Conservation (phyloP, 2,113 vertebrate species). For the Rhinogobius similis region DNA sequence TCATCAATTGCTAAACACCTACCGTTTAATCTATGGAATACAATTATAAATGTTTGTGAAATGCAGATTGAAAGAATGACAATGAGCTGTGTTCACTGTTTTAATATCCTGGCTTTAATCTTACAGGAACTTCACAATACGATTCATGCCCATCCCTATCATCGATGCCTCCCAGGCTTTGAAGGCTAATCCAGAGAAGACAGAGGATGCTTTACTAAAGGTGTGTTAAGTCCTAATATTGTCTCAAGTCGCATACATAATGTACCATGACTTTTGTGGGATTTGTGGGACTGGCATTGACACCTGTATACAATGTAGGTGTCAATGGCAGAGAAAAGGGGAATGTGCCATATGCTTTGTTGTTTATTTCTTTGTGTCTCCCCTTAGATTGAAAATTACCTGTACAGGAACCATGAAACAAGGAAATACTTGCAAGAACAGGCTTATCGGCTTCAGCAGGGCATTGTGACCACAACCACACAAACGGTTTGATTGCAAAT, state of each 20-base stretch:
- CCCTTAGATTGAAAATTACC: conserved; percentile 92
- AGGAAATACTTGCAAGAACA: conserved; percentile 95
- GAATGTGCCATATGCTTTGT: background rate
- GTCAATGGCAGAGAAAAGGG: background rate
- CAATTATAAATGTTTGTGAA: background rate
- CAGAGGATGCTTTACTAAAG: conserved; percentile 94
- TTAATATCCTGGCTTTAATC: conserved; percentile 23
- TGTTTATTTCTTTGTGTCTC: background rate
- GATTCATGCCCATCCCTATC: conserved; percentile 98
- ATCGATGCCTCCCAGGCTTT: conserved; percentile 95
- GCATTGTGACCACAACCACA: conserved; percentile 95
- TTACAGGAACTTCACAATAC: conserved; percentile 91
- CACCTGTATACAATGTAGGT: background rate
- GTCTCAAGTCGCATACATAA: background rate
- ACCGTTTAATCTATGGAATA: background rate
- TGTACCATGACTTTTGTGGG: background rate
- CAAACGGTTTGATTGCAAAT: conserved; percentile 82
- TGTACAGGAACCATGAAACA: conserved; percentile 95
- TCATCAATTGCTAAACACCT: background rate
- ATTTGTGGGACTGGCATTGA: no score
- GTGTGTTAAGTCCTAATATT: conserved; percentile 62
- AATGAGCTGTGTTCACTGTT: background rate
- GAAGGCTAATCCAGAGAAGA: conserved; percentile 94
- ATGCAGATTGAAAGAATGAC: background rate
- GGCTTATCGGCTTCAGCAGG: conserved; percentile 94